Percentiles rank a stretch among this genome's conserved stretches.
phyloP scores from a whole-genome alignment of 2,888 invertebrate species.

The Eucriotettix oculatus region DNA sequence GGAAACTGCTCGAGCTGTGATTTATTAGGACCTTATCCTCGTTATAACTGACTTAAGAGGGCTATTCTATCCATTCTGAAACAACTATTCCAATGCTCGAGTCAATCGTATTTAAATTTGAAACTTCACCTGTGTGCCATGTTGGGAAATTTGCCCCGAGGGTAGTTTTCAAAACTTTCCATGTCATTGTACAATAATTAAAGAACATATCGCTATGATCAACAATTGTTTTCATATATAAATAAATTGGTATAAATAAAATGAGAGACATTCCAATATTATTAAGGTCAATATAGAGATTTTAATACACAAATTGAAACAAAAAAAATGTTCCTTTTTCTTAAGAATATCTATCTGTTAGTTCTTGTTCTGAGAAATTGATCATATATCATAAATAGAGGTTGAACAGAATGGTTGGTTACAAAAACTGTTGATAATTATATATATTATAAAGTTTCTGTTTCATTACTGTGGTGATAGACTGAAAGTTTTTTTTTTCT shows the following conservation, averaged over 20 bases:
- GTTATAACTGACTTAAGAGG: neutral
- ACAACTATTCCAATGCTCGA: neutral
- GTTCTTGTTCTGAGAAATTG: neutral
- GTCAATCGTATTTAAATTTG: neutral
- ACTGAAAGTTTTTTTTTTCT: neutral
- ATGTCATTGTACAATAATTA: slow-evolving; percentile 8
- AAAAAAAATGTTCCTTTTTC: neutral
- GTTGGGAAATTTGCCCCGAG: slow-evolving; percentile 4
- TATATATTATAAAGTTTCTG: neutral
- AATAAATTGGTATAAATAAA: neutral
- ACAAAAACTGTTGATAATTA: neutral
- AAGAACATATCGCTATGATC: slow-evolving; percentile 7
- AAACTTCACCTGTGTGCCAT: slow-evolving; percentile 9
- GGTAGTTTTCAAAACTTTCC: slow-evolving; percentile 3
- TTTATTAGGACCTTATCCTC: slow-evolving; percentile 1
- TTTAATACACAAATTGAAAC: neutral
- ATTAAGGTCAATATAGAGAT: neutral
- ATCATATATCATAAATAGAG: neutral
- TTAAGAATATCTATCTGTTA: neutral
- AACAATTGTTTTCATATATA: neutral
- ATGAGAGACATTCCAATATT: slow-evolving; percentile 1
- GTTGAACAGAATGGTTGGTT: neutral
- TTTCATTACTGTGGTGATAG: neutral
- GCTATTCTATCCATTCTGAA: neutral
- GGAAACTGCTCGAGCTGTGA: slow-evolving; percentile 8